A percentile compares a stretch with the other conserved stretches of the same genome.
Conservation (phyloP, 2,113 vertebrate genomes). For the Chinchilla lanigera region DNA sequence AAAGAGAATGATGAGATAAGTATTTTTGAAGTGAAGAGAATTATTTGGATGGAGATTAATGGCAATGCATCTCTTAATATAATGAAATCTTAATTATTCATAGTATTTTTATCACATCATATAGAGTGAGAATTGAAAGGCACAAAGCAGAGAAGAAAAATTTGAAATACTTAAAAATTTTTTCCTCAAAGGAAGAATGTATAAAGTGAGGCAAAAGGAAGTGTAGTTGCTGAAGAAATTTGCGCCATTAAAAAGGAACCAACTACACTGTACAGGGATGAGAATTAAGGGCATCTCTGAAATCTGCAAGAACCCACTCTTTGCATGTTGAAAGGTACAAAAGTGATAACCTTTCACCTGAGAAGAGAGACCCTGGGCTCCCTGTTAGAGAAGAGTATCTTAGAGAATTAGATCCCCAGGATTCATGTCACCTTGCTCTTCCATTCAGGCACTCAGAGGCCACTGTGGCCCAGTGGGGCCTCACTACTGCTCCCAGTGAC, state of each 20-base stretch:
- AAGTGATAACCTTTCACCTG: not conserved
- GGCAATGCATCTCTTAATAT: not conserved
- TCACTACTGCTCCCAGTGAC: not conserved
- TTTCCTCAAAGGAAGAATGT: not conserved
- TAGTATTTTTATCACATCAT: not conserved
- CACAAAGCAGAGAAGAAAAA: not conserved
- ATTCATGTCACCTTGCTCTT: not conserved
- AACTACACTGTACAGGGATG: not conserved
- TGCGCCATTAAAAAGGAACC: not conserved
- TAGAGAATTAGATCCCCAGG: not conserved
- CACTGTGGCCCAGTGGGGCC: not conserved
- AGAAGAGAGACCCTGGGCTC: not conserved
- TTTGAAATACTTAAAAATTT: not conserved
- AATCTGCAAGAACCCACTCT: not conserved
- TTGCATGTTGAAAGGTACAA: not conserved
- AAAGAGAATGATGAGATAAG: not conserved
- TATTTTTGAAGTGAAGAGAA: not conserved
- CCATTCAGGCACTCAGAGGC: too few relatives aligned
- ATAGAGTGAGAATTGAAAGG: not conserved
- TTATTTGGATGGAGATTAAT: not conserved
- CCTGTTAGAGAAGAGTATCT: not conserved
- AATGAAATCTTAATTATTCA: not conserved
- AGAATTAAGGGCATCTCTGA: not conserved
- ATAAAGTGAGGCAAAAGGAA: not conserved
- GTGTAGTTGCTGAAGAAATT: not conserved